These are phyloP conservation scores for Eristalis arbustorum DNA, from an alignment of 2,888 invertebrate genomes.

Conservation along the genomic window DNA sequence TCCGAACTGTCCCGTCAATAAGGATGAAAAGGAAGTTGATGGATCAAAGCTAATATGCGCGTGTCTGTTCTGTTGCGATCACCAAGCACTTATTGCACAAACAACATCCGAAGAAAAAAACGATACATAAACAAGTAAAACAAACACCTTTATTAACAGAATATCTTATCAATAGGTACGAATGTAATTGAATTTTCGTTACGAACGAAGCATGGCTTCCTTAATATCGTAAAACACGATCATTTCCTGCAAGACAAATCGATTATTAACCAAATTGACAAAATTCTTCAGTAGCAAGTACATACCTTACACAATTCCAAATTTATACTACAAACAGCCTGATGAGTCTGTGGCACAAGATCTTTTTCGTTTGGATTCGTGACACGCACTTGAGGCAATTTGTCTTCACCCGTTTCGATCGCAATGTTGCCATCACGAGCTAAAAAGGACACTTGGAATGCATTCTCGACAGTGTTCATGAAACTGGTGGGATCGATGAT, in stretches of 20 bases:
- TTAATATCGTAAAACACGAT: constrained; percentile 73
- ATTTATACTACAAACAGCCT: constrained; percentile 75
- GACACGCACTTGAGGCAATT: constrained; percentile 74
- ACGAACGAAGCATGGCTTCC: constrained; percentile 72
- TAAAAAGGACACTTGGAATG: constrained; percentile 83
- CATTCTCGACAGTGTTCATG: constrained; percentile 83
- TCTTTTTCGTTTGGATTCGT: constrained; percentile 65
- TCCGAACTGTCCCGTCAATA: too few species aligned
- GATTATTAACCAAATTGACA: neutral
- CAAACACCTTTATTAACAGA: neutral
- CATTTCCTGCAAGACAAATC: constrained; percentile 73
- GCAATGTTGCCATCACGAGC: constrained; percentile 81
- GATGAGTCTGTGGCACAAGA: constrained; percentile 65
- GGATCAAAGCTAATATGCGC: too few species aligned
- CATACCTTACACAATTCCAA: constrained; percentile 73
- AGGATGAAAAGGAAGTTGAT: too few species aligned
- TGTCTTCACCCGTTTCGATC: constrained; percentile 79
- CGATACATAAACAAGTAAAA: neutral
- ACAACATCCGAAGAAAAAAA: constrained; percentile 3
- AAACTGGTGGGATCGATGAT: constrained; percentile 82
- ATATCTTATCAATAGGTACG: neutral
- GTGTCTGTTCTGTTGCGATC: too few species aligned
- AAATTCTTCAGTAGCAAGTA: neutral
- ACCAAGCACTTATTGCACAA: too few species aligned
- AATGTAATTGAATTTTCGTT: neutral